These are phyloP conservation scores for Apteryx owenii DNA, from an alignment of 2,113 vertebrate species.

Conservation along the genomic window DNA sequence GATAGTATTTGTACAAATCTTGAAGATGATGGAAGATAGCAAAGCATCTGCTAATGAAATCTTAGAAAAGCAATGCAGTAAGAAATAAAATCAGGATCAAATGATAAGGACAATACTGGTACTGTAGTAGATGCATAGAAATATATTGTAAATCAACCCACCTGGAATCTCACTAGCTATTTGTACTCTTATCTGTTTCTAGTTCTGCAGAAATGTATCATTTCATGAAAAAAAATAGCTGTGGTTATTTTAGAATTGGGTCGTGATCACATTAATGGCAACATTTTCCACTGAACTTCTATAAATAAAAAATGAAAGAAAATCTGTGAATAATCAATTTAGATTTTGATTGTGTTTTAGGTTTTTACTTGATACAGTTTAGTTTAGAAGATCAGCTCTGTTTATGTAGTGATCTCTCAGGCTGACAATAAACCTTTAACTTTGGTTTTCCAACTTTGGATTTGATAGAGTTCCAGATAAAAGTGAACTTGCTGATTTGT, in stretches of 20 bases:
- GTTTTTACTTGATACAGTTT: neutral
- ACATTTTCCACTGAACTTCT: neutral
- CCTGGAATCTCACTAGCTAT: neutral
- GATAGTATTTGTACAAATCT: neutral
- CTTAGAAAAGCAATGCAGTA: neutral
- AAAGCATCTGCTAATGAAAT: neutral
- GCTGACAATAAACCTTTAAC: neutral
- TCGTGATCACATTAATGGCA: neutral
- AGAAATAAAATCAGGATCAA: neutral
- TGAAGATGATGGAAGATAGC: neutral
- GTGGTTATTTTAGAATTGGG: neutral
- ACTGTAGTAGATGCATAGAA: neutral
- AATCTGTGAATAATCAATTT: neutral
- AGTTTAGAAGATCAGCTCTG: neutral
- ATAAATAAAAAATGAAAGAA: neutral
- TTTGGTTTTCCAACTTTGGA: neutral
- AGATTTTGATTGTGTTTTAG: neutral
- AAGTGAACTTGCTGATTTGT: neutral
- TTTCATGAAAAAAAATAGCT: neutral
- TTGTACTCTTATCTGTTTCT: neutral
- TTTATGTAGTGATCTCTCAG: neutral
- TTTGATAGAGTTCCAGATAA: neutral
- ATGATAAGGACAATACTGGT: neutral
- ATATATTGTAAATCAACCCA: neutral
- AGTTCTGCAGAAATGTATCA: neutral